These are phyloP conservation scores for Spheniscus mendiculus DNA, from an alignment of 2,113 vertebrate genomes.

Conservation along the genomic window DNA sequence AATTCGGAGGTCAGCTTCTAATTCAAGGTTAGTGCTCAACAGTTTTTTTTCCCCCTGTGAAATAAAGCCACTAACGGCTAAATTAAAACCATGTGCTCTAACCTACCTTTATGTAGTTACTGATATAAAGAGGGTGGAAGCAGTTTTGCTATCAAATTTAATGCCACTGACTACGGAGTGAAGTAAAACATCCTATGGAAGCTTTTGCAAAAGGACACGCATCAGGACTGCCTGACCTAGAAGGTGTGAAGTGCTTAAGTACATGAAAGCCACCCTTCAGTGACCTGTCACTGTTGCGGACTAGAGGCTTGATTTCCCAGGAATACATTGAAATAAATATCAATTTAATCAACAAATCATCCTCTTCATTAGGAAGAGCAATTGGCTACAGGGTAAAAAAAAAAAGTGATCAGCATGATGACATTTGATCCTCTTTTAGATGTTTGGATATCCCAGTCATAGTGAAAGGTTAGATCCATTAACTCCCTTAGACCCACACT, in stretches of 20 bases:
- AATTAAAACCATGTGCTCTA: slow-evolving; percentile 42
- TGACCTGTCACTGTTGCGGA: background rate
- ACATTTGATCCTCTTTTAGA: background rate
- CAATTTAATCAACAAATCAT: background rate
- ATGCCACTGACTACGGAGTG: background rate
- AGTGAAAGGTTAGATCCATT: background rate
- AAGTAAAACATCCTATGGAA: background rate
- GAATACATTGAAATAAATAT: background rate
- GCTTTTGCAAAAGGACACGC: background rate
- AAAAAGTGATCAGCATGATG: background rate
- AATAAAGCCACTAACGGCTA: slow-evolving; percentile 41
- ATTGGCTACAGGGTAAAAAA: background rate
- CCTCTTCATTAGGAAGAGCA: background rate
- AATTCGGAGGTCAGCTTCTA: slow-evolving; percentile 49
- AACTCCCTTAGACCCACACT: background rate
- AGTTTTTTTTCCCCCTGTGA: background rate
- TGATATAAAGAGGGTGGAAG: slow-evolving; percentile 17
- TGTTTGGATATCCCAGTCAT: background rate
- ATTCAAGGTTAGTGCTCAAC: slow-evolving; percentile 53
- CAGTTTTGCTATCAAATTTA: background rate
- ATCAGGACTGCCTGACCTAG: background rate
- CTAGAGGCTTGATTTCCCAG: background rate
- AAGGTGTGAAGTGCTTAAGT: background rate
- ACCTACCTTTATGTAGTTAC: slow-evolving; percentile 28
- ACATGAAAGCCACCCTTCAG: background rate